phyloP scores from a whole-genome alignment of 2,113 vertebrate genomes.

The Ia io region DNA sequence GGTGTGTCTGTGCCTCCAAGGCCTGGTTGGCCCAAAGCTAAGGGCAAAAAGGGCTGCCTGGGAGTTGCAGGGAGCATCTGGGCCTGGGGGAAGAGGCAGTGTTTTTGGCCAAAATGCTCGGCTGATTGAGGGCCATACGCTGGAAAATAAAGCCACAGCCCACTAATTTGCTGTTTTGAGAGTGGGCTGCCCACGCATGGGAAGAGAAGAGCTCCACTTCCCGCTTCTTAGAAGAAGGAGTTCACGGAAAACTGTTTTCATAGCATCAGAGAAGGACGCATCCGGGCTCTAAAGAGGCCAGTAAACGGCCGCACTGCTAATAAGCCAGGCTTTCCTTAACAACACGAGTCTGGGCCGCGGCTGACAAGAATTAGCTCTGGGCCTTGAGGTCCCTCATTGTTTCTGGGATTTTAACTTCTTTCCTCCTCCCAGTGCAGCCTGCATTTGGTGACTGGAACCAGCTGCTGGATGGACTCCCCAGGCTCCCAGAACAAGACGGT shows the following conservation, averaged over 20 bases:
- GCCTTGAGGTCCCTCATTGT: not conserved
- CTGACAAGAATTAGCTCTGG: not conserved
- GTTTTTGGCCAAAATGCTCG: not conserved
- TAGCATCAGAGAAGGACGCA: not conserved
- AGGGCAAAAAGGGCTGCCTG: not conserved
- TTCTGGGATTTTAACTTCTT: constrained; percentile 17
- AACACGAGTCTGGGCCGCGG: not conserved
- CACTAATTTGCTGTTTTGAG: not conserved
- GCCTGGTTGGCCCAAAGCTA: not conserved
- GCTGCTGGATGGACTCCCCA: not conserved
- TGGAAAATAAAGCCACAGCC: not conserved
- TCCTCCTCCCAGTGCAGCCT: not conserved
- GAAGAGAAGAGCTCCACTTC: not conserved
- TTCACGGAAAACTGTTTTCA: not conserved
- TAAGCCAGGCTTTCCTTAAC: not conserved
- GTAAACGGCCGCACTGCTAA: not conserved
- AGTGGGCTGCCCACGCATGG: not conserved
- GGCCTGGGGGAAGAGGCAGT: not conserved
- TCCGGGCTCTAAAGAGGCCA: not conserved
- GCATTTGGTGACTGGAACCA: not conserved
- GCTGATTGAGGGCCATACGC: not conserved
- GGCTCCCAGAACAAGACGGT: rapidly evolving
- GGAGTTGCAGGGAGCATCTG: not conserved
- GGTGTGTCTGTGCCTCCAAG: not conserved
- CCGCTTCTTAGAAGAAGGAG: not conserved